These are phyloP conservation scores for Pteria penguin DNA, from an alignment of 2,888 invertebrate genomes.

Conservation along the genomic window DNA sequence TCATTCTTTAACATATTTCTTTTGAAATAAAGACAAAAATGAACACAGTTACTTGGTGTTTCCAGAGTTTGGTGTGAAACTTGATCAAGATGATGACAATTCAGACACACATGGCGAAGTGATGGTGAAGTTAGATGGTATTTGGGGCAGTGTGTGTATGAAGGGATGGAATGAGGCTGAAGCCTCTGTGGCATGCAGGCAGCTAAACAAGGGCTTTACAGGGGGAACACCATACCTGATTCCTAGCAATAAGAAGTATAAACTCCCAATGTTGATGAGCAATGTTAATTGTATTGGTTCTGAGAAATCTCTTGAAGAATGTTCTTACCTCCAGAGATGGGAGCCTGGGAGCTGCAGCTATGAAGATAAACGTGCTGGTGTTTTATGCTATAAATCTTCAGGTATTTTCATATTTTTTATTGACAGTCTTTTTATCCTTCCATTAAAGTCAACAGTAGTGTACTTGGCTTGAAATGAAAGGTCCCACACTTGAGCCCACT, in stretches of 20 bases:
- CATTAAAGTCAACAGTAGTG: too few species aligned
- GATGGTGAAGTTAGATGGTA: slow-evolving; percentile 86
- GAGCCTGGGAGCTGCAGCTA: slow-evolving; percentile 58
- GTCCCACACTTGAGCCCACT: too few species aligned
- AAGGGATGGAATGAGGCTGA: slow-evolving; percentile 85
- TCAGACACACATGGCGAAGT: slow-evolving; percentile 76
- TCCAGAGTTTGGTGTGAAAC: slow-evolving; percentile 55
- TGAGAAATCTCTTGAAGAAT: slow-evolving; percentile 53
- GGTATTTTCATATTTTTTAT: slow-evolving; percentile 58
- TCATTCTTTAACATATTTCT: background rate
- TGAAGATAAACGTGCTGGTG: slow-evolving; percentile 66
- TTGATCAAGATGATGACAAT: slow-evolving; percentile 53
- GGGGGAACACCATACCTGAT: slow-evolving; percentile 62
- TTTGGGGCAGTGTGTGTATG: slow-evolving; percentile 88
- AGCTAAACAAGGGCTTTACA: slow-evolving; percentile 51
- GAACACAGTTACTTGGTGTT: slow-evolving; percentile 5
- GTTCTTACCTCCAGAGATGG: slow-evolving; percentile 48
- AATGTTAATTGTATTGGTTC: slow-evolving; percentile 57
- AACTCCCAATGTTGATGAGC: slow-evolving; percentile 83
- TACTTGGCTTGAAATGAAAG: too few species aligned
- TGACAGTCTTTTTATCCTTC: too few species aligned
- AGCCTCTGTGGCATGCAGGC: slow-evolving; percentile 82
- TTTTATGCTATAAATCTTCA: slow-evolving; percentile 67
- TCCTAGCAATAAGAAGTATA: slow-evolving; percentile 52
- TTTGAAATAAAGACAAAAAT: too few species aligned